Evolutionary conservation across 2,888 invertebrate genomes (phyloP).

Genomic region (Eristalinus sepulchralis): DNA sequence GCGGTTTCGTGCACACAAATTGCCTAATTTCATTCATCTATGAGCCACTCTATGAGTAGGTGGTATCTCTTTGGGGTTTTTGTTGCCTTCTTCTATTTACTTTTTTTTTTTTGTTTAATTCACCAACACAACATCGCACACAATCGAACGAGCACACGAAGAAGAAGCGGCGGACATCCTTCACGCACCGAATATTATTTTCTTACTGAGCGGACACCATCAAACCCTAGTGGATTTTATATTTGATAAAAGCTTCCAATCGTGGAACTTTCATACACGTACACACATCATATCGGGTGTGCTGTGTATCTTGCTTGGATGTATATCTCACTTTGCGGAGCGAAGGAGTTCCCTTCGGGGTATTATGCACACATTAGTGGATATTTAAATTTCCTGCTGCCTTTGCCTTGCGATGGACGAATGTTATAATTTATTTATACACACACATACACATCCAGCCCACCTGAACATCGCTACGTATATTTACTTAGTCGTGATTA

Average conservation of each 20-base stretch:
- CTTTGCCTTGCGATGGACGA: background rate
- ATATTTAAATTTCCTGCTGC: background rate
- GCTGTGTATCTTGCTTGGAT: constrained; percentile 39
- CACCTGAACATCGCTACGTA: background rate
- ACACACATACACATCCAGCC: background rate
- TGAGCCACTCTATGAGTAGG: background rate
- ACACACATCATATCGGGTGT: background rate
- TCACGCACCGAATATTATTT: constrained; percentile 50
- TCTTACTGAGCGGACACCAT: constrained; percentile 39
- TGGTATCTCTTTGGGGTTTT: background rate
- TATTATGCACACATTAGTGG: background rate
- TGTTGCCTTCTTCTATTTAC: background rate
- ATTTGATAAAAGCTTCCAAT: constrained; percentile 41
- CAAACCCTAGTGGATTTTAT: constrained; percentile 36
- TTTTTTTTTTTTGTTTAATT: background rate
- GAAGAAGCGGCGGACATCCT: constrained; percentile 30
- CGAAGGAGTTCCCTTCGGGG: constrained; percentile 33
- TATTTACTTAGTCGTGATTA: background rate
- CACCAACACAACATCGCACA: background rate
- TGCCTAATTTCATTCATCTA: background rate
- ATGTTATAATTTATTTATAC: background rate
- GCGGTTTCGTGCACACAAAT: background rate
- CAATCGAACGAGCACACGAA: background rate
- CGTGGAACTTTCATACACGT: background rate
- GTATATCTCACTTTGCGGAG: constrained; percentile 2